These are phyloP conservation scores for Drosophila simulans DNA, from an alignment of 1,140 invertebrate species.

Conservation along the genomic window DNA sequence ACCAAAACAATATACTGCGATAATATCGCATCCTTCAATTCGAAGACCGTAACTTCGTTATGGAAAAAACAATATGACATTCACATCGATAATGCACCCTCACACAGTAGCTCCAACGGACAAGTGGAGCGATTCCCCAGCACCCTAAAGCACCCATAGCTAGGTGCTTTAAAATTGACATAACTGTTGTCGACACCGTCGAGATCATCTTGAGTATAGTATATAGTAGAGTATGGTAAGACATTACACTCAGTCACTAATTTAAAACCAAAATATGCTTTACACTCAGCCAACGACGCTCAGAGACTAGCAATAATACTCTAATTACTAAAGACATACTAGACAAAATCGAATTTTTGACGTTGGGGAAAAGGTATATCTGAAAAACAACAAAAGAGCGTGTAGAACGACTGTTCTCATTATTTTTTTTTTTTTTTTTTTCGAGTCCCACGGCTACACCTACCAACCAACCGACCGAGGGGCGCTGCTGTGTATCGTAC, in stretches of 20 bases:
- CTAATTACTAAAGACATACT: background rate
- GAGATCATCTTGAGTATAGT: background rate
- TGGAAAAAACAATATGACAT: background rate
- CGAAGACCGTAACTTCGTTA: too few species aligned
- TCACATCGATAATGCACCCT: background rate
- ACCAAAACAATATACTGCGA: too few species aligned
- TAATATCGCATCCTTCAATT: too few species aligned
- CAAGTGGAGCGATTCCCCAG: background rate
- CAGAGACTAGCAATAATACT: background rate
- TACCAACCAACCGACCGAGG: too few species aligned
- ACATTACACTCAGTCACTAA: background rate
- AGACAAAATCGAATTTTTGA: background rate
- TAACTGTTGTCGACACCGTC: background rate
- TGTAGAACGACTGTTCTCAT: too few species aligned
- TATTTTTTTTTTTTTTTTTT: too few species aligned
- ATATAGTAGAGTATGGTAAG: too few species aligned
- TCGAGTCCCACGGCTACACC: too few species aligned
- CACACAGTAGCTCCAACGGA: background rate
- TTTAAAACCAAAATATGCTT: background rate
- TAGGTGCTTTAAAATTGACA: background rate
- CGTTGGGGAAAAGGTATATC: background rate
- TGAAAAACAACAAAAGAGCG: background rate
- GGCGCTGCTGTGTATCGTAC: too few species aligned
- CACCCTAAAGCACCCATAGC: background rate
- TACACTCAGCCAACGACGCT: background rate